Percentiles rank a stretch among this genome's conserved stretches.
Evolutionary conservation across 35 echinoderm and acorn worm genomes (phyloP).

Genomic region (Diadema setosum): DNA sequence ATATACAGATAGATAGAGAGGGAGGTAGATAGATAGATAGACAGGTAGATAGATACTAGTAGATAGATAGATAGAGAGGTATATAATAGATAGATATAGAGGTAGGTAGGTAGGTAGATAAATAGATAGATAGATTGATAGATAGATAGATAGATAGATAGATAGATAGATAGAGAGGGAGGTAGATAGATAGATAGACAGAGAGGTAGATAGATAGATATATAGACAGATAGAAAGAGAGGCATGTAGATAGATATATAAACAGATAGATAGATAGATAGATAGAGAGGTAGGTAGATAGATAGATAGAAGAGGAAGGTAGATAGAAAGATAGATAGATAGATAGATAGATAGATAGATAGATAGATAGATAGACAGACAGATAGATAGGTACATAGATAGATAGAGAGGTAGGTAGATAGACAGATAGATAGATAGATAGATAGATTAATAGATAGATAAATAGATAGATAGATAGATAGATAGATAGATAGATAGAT

Average conservation of each 20-base stretch:
- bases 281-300: not conserved
- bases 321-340: not conserved
- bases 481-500: too few relatives aligned
- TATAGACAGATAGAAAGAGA: not conserved
- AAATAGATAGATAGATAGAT: not conserved
- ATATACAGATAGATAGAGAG: too few relatives aligned
- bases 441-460: not conserved
- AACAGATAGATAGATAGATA: not conserved
- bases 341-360: not conserved
- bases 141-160: not conserved
- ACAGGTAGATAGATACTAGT: too few relatives aligned
- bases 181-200: not conserved
- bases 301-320: not conserved
- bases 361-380: not conserved
- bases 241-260: not conserved
- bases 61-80: too few relatives aligned
- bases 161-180: not conserved
- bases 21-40: too few relatives aligned
- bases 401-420: not conserved
- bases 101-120: too few relatives aligned
- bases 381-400: not conserved
- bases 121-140: not conserved
- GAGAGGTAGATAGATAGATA: not conserved
- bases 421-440: not conserved
- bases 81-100: too few relatives aligned